Base-by-base conservation (phyloP, 2,113 vertebrate genomes). In the Nematolebias whitei region DNA sequence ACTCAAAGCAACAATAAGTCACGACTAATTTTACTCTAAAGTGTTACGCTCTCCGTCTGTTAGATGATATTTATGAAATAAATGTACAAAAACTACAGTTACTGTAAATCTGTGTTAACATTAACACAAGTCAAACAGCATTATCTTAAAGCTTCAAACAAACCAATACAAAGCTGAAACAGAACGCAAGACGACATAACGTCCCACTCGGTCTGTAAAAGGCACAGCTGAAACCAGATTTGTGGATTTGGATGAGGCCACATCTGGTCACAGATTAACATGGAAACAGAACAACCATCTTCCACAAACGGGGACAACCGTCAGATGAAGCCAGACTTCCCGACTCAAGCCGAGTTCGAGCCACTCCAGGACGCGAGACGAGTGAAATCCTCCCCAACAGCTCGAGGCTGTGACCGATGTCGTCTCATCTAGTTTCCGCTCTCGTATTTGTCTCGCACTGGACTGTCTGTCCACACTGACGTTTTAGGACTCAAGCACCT, bases 361-460 rank as follows among this genome's bases (percentile, higher is more conserved):
- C 29, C 58, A 38, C 62, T 71, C 47, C 44, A 41, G 70, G 67
- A 74, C 54, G 63, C 68, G 8, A 47, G 79, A 71, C 69, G 72
- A 74, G 75, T 55, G 70, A 71, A 71, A 76, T 61, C 3, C 55
- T 58, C 52, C 45, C 74, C 73, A 68, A 68, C 73, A 68, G 39
- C 59, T 71, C 61, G 48, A 48, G 53, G 76, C 66, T 71, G 35
- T 76, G 73, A 71, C 76, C 64, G 79, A 80, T 84, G 74, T 69
- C 71, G 84, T 87, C 82, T 83, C 70, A 19, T 87, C 76, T 67
- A 79, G 68, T 84, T 74, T 40, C 14, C 12, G 18, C 68, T 63
- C 68, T 72, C 76, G 73, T 78, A 68, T 84, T 56, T 64, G 13
- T 78, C 61, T 69, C 54, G 18, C 1, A 15, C 66, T 32, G 29